Evolutionary conservation across 2,888 invertebrate genomes (phyloP), one percentile per base, ranked within the genome.

Genomic region (Eutolmus rufibarbis): DNA sequence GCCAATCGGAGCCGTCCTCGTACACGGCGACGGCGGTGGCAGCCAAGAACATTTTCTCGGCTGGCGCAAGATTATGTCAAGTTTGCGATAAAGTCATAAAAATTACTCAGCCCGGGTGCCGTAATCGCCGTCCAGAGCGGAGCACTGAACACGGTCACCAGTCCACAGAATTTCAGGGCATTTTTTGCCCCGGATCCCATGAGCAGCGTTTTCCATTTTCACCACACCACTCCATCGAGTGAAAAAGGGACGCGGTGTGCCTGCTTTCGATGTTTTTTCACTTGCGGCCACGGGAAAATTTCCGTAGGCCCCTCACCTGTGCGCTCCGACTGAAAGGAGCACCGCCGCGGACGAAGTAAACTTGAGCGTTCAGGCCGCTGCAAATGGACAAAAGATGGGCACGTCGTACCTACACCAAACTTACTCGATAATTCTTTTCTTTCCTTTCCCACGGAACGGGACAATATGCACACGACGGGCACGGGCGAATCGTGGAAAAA

Each of bases 351-450:
- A 9, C 9, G 23, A 23, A 23, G 9, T 8, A 12, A 12, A 28
- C 9, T 28, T 28, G 19, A 28, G 66, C 12, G 28, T 12, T 19
- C 66, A 19, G 28, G 8, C 66, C 23, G 19, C 37, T 76, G 76
- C 37, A 37, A 76, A 76, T 76, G 76, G 16, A 76, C 40, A 40
- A 76, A 34, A 74, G 34, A 74, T 74, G 14, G 76, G 28, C 16
- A 28, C 46, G 81, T 34, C 81, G 81, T 56, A n/a, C n/a, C n/a
- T n/a, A 51, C 81, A 81, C 81, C 31, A 84, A 84, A 84, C 84
- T 84, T 84, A 84, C 84, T 84, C 84, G 84, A 84, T n/a, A 40
- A 66, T 66, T 74, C 74, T 66, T 84, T 66, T 74, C 74, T 66
- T 84, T 31, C 74, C 74, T 40, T 76, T 76, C 82, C 57, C 84